A percentile compares a stretch with the other conserved stretches of the same genome.
phyloP scores from a whole-genome alignment of 2,888 invertebrate genomes.

The Torymus auratus region DNA sequence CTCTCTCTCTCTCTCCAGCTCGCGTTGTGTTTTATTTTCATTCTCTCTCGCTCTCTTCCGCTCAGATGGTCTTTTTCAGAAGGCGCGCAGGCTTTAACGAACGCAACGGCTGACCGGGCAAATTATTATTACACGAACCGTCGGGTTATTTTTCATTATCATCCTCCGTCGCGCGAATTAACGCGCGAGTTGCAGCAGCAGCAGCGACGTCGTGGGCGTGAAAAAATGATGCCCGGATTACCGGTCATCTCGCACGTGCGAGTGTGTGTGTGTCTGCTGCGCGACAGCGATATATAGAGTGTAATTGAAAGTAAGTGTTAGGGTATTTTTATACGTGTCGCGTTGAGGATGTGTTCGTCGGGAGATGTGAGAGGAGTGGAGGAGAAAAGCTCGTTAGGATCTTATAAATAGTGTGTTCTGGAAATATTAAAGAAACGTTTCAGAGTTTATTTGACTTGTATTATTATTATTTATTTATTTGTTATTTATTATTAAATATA shows the following conservation, averaged over 20 bases:
- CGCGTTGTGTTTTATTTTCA: constrained; percentile 2
- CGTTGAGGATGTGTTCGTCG: background rate
- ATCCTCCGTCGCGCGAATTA: constrained; percentile 35
- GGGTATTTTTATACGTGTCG: background rate
- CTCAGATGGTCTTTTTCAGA: constrained; percentile 57
- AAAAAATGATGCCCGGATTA: background rate
- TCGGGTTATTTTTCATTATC: constrained; percentile 48
- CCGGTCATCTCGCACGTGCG: no score
- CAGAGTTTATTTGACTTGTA: no score
- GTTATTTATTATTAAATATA: no score
- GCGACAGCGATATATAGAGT: background rate
- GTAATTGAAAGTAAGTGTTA: constrained; percentile 37
- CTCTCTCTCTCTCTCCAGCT: background rate
- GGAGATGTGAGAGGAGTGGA: no score
- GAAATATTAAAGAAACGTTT: no score
- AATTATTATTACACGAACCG: constrained; percentile 59
- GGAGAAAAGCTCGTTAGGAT: no score
- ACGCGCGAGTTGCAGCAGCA: background rate
- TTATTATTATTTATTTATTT: no score
- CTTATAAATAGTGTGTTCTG: no score
- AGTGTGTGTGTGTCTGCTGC: background rate
- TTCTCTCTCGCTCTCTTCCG: constrained; percentile 30
- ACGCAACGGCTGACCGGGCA: constrained; percentile 61
- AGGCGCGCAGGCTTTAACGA: constrained; percentile 62
- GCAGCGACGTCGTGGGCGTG: background rate